Evolutionary conservation across 1,140 invertebrate genomes (phyloP).

Genomic region (Idris sp.): DNA sequence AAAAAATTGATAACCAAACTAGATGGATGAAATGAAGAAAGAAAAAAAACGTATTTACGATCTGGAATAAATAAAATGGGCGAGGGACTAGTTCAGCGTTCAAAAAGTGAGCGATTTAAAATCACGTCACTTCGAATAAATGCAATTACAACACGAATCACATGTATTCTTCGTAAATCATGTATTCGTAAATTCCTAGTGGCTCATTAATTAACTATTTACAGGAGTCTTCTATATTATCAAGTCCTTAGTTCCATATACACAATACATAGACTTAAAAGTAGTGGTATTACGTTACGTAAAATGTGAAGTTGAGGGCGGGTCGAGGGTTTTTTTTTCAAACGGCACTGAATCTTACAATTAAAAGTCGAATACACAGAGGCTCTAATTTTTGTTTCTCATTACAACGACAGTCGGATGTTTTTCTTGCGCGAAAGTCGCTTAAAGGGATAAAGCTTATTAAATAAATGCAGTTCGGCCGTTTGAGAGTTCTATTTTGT

Average conservation of each 20-base stretch:
- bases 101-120: slow-evolving; percentile 42
- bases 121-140: slow-evolving; percentile 49
- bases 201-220: slow-evolving; percentile 76
- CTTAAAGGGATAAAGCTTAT: slow-evolving; percentile 34
- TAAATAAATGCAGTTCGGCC: slow-evolving; percentile 59
- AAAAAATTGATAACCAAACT: too few species aligned
- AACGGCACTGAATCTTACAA: slow-evolving; percentile 70
- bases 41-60: slow-evolving; percentile 24
- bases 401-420: slow-evolving; percentile 33
- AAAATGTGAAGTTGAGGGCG: slow-evolving; percentile 50
- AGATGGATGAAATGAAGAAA: slow-evolving; percentile 11
- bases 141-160: slow-evolving; percentile 63
- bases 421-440: slow-evolving; percentile 39
- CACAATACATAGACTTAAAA: slow-evolving; percentile 77
- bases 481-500: too few species aligned
- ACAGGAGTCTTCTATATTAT: slow-evolving; percentile 76
- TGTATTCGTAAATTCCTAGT: slow-evolving; percentile 77
- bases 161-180: slow-evolving; percentile 69
- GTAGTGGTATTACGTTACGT: slow-evolving; percentile 70
- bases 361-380: slow-evolving; percentile 56
- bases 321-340: too few species aligned
- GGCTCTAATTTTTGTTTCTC: slow-evolving; percentile 37
- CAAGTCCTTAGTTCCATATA: slow-evolving; percentile 77
- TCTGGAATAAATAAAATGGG: slow-evolving; percentile 67
- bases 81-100: slow-evolving; percentile 64